Evolutionary conservation across 2,113 vertebrate genomes (phyloP), one percentile per base, ranked within the genome.

Genomic region (Psilopsiagon aymara): DNA sequence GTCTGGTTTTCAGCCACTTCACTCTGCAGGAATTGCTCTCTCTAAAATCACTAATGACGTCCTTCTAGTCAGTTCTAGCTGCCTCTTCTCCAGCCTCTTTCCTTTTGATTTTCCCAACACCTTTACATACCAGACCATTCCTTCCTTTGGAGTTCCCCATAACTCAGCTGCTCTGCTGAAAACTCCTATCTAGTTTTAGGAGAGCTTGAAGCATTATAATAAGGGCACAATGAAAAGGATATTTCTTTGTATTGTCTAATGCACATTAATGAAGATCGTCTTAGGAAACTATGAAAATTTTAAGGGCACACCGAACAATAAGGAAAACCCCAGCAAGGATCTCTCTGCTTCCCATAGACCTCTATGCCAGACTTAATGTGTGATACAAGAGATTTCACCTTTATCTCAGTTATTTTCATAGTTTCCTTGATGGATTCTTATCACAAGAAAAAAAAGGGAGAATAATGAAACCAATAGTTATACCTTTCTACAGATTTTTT

Each of bases 1-100:
- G 88, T 92, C 92, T 96, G 90, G 88, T 97, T 97, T 97, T 95
- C 90, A 97, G 73, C 88, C 93, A 96, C 97, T 97, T 97, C 97
- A 97, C 88, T 77, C 90, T 62, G 49, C 66, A 92, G 86, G 95
- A 96, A 86, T 90, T 97, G 92, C 86, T 95, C 95, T 97, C 82
- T 95, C 91, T 92, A 73, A 96, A 97, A 97, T 93, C 81, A 94
- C 94, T 96, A 96, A 97, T 95, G 96, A 97, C 94, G 92, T 95
- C 85, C 92, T 95, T 94, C 96, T 88, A 94, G 94, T 84, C 88
- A 94, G 68, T 96, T 96, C 94, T 88, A 94, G 92, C 86, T 5
- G 4, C 83, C 94, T 88, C 90, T 94, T 95, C 93, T 93, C 85
- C 79, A 94, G 53, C 55, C 86, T 91, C 59, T 93, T 90, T 96